These are phyloP conservation scores for Phacellophora camtschatica DNA, from an alignment of 30 jellyfish, hydroid and myxozoan genomes.

Conservation along the genomic window DNA sequence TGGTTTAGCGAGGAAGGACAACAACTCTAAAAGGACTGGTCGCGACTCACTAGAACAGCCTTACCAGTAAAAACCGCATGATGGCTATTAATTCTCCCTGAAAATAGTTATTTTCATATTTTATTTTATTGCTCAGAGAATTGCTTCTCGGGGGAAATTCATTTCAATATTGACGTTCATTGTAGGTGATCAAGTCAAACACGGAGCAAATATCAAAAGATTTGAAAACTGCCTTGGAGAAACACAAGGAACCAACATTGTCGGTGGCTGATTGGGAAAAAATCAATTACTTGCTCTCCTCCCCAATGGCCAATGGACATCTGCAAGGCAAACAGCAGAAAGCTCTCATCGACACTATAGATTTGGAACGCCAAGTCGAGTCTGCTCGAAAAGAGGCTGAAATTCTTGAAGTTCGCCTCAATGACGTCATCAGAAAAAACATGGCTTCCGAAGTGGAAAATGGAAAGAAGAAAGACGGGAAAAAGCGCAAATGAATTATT, in stretches of 20 bases:
- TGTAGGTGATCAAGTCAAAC: constrained; percentile 84
- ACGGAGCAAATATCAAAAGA: constrained; percentile 98
- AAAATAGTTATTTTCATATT: background rate
- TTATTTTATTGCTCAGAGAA: background rate
- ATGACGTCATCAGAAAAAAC: constrained; percentile 95
- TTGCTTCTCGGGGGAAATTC: background rate
- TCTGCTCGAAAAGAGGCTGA: constrained; percentile 96
- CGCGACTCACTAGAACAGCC: no score
- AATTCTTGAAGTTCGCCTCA: constrained; percentile 85
- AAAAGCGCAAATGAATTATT: constrained; percentile 1
- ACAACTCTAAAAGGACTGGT: no score
- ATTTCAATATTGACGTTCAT: background rate
- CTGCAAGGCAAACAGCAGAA: constrained; percentile 73
- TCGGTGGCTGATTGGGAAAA: constrained; percentile 93
- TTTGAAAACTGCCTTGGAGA: constrained; percentile 85
- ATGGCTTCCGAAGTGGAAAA: constrained; percentile 92
- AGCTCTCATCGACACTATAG: constrained; percentile 76
- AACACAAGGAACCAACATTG: constrained; percentile 82
- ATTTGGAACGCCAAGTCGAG: constrained; percentile 92
- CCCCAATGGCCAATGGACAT: constrained; percentile 77
- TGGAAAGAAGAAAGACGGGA: constrained; percentile 36
- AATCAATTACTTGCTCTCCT: constrained; percentile 67
- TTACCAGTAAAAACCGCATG: no score
- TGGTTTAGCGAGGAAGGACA: no score
- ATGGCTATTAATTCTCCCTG: no score